Base-by-base conservation (phyloP, 30 jellyfish, hydroid and myxozoan genomes). In the Chironex yamaguchii region DNA sequence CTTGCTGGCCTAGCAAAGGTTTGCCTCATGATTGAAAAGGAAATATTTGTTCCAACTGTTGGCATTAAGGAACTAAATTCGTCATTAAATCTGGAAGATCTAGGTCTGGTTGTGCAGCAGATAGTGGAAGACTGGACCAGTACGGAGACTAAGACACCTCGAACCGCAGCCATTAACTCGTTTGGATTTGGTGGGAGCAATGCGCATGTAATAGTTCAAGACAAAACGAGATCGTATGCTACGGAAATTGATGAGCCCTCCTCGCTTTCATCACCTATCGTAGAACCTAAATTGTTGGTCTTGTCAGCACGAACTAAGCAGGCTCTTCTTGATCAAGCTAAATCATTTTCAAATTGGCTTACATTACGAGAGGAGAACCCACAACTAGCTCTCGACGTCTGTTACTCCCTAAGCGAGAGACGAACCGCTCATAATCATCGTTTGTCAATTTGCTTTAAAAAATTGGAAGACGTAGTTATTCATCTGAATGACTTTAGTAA, bases 161-260 rank as follows among this genome's bases (percentile, higher is more conserved):
- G 62, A 51, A 23, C 54, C 23, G 92, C 92, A 2, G 86, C 68
- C n/a, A 66, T 82, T 27, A 82, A 70, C 36, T 82, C 86, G 2
- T 82, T 82, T 49, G 92, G 92, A 25, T 82, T 82, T 32, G 92
- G 92, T 14, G 92, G 92, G 34, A 82, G 92, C 53, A 82, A 82
- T 28, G 92, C 67, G 0, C 92, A 82, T 35, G 27, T 82, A 4
- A 29, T 82, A n/a, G 48, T 82, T 3, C n/a, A 70, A 82, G 52
- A 82, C 21, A 13, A 58, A 32, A 53, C 32, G 29, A 14, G n/a
- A 22, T 3, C 31, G 0, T 0, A 23, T 2, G 50, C 24, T 2
- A 42, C 4, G 2, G 71, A 64, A 1, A 29, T 48, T 14, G 30
- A 34, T 24, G 48, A 34, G 4, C 49, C 42, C 6, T 2, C 76